These are phyloP conservation scores for Schizopygopsis pylzovi DNA, from an alignment of 2,797 vertebrate genomes.

Conservation along the genomic window DNA sequence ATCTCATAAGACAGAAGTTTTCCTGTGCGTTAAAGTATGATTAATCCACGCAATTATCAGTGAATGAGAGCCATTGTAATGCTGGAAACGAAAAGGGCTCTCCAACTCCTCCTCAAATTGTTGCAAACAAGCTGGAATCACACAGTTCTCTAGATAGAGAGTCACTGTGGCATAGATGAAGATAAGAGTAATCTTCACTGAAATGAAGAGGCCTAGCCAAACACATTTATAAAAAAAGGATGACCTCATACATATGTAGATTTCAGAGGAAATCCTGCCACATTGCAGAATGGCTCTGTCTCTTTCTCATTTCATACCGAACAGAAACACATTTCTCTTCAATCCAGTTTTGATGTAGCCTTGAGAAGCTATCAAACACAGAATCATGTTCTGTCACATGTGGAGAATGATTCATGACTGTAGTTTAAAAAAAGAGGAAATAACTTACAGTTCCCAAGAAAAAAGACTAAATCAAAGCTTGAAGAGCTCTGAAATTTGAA, in stretches of 20 bases:
- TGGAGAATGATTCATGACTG: background rate
- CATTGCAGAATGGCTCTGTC: constrained; percentile 7
- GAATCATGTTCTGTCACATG: background rate
- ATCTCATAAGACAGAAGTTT: background rate
- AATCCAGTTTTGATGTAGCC: constrained; percentile 46
- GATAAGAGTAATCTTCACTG: background rate
- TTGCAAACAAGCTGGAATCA: background rate
- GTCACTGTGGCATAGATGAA: background rate
- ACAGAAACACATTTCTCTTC: constrained; percentile 53
- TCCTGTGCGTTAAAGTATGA: background rate
- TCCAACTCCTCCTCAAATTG: constrained; percentile 1
- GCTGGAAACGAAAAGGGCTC: background rate
- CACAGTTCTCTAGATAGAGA: background rate
- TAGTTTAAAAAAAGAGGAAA: background rate
- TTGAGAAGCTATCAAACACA: background rate
- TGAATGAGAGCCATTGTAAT: constrained; percentile 13
- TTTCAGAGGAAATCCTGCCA: constrained; percentile 41
- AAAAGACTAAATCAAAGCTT: background rate
- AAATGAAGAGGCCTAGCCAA: background rate
- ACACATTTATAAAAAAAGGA: background rate
- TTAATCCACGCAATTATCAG: background rate
- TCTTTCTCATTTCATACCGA: constrained; percentile 52
- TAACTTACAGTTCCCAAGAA: background rate
- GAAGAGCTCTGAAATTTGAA: background rate
- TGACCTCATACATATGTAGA: constrained; percentile 25